Percentiles rank a stretch among this genome's conserved stretches.
These are phyloP conservation scores for Eudyptes chrysolophus DNA, from an alignment of 2,113 vertebrate genomes.

Conservation along the genomic window DNA sequence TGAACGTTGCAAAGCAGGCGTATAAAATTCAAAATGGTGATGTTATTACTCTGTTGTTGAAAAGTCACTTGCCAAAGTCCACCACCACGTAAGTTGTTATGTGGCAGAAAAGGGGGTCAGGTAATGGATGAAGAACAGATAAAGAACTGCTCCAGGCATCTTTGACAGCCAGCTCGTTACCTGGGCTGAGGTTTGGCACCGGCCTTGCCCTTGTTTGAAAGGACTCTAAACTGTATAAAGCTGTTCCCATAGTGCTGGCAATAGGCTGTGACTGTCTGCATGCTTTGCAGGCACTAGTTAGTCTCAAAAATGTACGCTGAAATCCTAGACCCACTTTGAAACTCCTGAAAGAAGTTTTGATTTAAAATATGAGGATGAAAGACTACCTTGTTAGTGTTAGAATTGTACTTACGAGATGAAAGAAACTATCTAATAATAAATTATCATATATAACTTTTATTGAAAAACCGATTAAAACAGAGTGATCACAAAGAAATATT, in stretches of 20 bases:
- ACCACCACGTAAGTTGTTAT: neutral
- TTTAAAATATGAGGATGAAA: neutral
- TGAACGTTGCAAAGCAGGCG: neutral
- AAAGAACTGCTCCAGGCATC: neutral
- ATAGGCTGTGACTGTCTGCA: neutral
- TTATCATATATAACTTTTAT: conserved; percentile 49
- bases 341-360: neutral
- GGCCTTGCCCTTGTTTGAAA: neutral
- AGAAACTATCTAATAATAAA: conserved; percentile 38
- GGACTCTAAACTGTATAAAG: neutral
- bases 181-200: neutral
- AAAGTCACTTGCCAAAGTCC: neutral
- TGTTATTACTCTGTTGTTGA: neutral
- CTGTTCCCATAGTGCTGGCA: neutral
- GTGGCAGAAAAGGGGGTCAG: neutral
- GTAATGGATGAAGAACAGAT: neutral
- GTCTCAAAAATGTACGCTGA: neutral
- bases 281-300: neutral
- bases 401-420: conserved; percentile 6
- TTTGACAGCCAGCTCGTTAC: neutral
- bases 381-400: neutral
- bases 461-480: conserved; percentile 39
- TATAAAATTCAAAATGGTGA: neutral
- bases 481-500: conserved; percentile 37
- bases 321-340: neutral